Evolutionary conservation across 1,140 invertebrate species (phyloP), one percentile per base, ranked within the genome.

Genomic region (Ptiloglossa arizonensis): DNA sequence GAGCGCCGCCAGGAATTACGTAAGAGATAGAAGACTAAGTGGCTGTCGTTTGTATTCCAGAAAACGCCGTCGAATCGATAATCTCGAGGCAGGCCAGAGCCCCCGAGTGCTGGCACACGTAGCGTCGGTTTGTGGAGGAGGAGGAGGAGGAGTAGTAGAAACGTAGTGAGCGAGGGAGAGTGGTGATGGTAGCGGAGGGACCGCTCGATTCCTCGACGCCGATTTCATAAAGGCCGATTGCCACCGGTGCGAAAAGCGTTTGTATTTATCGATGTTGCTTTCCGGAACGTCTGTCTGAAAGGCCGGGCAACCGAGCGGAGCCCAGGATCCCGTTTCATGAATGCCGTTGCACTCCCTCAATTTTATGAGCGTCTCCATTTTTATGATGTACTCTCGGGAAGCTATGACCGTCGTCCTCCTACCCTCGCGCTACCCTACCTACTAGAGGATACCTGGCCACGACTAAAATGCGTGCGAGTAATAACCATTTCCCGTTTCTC

Each of bases 361-460:
- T 82, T 85, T 86, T 86, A 85, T 75, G 84, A 83, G 44, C 63
- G 62, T 44, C 80, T 73, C 67, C 69, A 59, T 82, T 86, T 76
- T 86, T 86, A 86, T 63, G 84, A 76, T 66, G 46, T 78, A 71
- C 79, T 81, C 69, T 52, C 41, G 54, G 35, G 54, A 75, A 85
- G 71, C 62, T 82, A 77, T 48, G 54, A 68, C 54, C 64, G 50
- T 22, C 67, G 22, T 44, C 29, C 35, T 56, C 52, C 24, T 27
- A n/a, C n/a, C n/a, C n/a, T n/a, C n/a, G n/a, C n/a, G n/a, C n/a
- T n/a, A n/a, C n/a, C n/a, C n/a, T n/a, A n/a, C n/a, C n/a, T n/a
- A n/a, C 0, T 17, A 27, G 27, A 19, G 59, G 44, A 50, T 71
- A 70, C 69, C 64, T 84, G 52, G 24, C 54, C 52, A 17, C 56